Base-by-base conservation (phyloP, 2,888 invertebrate species). In the Isotomurus palustris region DNA sequence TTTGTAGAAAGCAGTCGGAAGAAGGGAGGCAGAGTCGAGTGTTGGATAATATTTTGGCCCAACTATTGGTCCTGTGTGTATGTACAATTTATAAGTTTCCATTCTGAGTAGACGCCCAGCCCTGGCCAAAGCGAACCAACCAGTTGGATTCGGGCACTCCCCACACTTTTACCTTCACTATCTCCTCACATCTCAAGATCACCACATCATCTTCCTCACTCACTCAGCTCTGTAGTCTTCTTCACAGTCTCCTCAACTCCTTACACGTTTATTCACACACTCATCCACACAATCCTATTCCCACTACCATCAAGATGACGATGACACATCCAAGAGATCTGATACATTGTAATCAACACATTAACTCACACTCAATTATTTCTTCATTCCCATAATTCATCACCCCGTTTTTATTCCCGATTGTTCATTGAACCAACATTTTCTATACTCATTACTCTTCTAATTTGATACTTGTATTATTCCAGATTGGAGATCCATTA, bases 51-150 rank as follows among this genome's bases (percentile, higher is more conserved):
- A 60, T 61, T 60, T 66, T 53, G 52, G 58, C 28, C 47, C 63
- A 61, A 60, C 64, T 59, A 60, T 62, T 62, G 62, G 63, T 58
- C 61, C 64, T 60, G 58, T 68, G 55, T 62, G 53, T 62, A 50
- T 57, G 52, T 44, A 64, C 60, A 58, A 60, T 64, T 64, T 61
- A 53, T 53, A 61, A 64, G 61, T 56, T 63, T 60, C 64, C 65
- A 56, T 64, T 61, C 59, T 56, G 58, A 58, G 60, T 66, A 60
- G 60, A 65, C 58, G 60, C 66, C 67, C 65, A 58, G 58, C 62
- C 55, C 59, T 53, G 57, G 48, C 56, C 59, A 58, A 58, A 52
- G 55, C 56, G 61, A 59, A 60, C 66, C 66, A 68, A 66, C 64
- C 63, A 65, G 50, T 54, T 48, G 43, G 43, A 40, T 25, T n/a